Evolutionary conservation across 2,888 invertebrate species (phyloP).

Genomic region (Cyrtodaria siliqua): DNA sequence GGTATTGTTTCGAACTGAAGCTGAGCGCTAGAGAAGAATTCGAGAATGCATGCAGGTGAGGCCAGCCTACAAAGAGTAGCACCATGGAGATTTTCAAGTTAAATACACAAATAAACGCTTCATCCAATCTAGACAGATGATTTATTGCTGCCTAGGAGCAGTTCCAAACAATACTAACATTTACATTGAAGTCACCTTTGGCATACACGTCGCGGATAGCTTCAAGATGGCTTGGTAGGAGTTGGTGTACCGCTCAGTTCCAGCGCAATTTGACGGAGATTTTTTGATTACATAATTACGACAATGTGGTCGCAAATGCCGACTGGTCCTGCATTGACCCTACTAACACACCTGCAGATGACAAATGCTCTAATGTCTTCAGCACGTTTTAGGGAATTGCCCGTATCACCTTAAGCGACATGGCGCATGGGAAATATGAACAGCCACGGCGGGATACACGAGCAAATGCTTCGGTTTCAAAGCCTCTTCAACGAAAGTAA

Average conservation of each 20-base stretch:
- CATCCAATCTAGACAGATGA: conserved; percentile 79
- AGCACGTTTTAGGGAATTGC: conserved; percentile 32
- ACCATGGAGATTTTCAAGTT: conserved; percentile 73
- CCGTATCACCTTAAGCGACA: conserved; percentile 27
- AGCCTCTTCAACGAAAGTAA: conserved; percentile 31
- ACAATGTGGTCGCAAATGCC: conserved; percentile 52
- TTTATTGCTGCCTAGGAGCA: conserved; percentile 83
- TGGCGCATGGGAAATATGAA: conserved; percentile 3
- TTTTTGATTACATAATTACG: conserved; percentile 58
- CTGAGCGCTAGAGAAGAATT: conserved; percentile 71
- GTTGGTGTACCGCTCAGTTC: conserved; percentile 39
- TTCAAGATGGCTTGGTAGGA: conserved; percentile 36
- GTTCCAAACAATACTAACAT: conserved; percentile 75
- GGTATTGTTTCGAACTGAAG: conserved; percentile 77
- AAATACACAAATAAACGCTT: conserved; percentile 80
- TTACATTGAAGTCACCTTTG: conserved; percentile 63
- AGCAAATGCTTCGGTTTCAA: conserved; percentile 22
- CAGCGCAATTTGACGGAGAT: conserved; percentile 46
- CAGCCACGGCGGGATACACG: conserved; percentile 12
- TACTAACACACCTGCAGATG: conserved; percentile 58
- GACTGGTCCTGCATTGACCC: conserved; percentile 53
- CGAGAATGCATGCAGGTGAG: conserved; percentile 79
- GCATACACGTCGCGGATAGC: conserved; percentile 43
- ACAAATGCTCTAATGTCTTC: conserved; percentile 45
- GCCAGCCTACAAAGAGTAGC: conserved; percentile 72